phyloP scores from a whole-genome alignment of 2,888 invertebrate genomes.

The Drosophila rellima region DNA sequence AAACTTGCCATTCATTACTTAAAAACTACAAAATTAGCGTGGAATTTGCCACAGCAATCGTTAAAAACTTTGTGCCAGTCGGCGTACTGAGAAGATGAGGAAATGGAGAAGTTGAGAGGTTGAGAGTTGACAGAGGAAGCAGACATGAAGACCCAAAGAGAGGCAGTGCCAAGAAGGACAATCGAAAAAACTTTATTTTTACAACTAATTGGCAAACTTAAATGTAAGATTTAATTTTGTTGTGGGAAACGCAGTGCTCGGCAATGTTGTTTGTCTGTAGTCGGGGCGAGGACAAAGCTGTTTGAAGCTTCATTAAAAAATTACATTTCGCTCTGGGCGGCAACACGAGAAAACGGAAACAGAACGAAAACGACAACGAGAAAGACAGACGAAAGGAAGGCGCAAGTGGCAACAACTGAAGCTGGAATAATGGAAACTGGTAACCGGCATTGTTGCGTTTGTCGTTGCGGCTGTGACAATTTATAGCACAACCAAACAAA shows the following conservation, averaged over 20 bases:
- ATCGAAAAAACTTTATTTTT: constrained; percentile 78
- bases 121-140: background rate
- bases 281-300: constrained; percentile 62
- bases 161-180: constrained; percentile 14
- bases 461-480: constrained; percentile 48
- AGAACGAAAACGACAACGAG: background rate
- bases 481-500: constrained; percentile 60
- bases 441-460: constrained; percentile 39
- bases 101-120: background rate
- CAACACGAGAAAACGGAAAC: constrained; percentile 24
- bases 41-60: constrained; percentile 72
- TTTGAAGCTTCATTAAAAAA: constrained; percentile 80
- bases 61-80: constrained; percentile 64
- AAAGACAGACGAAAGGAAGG: background rate
- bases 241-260: constrained; percentile 45
- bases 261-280: constrained; percentile 29
- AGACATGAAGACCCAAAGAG: background rate
- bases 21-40: constrained; percentile 79
- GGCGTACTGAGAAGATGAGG: background rate
- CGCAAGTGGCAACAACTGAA: constrained; percentile 20
- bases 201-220: constrained; percentile 83
- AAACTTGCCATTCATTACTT: constrained; percentile 80
- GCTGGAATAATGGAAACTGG: constrained; percentile 11
- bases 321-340: constrained; percentile 66
- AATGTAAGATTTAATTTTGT: constrained; percentile 82